Conservation (phyloP, 2,797 vertebrate genomes). For the Pyrocephalus nanus region DNA sequence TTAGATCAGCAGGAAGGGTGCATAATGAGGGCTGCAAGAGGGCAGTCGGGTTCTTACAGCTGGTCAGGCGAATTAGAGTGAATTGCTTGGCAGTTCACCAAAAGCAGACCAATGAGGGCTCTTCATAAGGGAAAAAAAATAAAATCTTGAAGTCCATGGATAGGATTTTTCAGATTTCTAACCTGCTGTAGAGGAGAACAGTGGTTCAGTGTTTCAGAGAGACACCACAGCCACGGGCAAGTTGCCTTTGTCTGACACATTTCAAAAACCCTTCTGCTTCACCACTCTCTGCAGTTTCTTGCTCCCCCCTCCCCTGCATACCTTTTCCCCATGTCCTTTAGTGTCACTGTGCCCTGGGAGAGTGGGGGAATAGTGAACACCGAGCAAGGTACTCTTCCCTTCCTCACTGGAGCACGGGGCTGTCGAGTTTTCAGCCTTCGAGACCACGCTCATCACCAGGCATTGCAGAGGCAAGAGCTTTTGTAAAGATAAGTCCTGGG, state of each 20-base stretch:
- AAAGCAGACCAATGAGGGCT: not conserved
- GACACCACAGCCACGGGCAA: fast-evolving
- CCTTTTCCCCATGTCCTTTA: not conserved
- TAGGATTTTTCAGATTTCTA: not conserved
- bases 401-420: not conserved
- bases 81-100: constrained; percentile 33
- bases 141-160: not conserved
- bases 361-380: not conserved
- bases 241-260: not conserved
- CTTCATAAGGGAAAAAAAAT: not conserved
- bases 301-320: fast-evolving
- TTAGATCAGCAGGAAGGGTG: not conserved
- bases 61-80: not conserved
- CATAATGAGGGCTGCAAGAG: not conserved
- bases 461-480: not conserved
- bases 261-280: not conserved
- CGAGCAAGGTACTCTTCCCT: not conserved
- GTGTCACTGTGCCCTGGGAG: too few relatives aligned
- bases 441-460: not conserved
- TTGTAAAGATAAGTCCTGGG: not conserved
- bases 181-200: not conserved
- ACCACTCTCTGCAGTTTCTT: not conserved
- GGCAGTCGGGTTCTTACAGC: not conserved
- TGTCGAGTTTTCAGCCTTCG: not conserved
- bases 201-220: not conserved